phyloP scores from a whole-genome alignment of 2,797 vertebrate genomes.

The Peromyscus melanophrys region DNA sequence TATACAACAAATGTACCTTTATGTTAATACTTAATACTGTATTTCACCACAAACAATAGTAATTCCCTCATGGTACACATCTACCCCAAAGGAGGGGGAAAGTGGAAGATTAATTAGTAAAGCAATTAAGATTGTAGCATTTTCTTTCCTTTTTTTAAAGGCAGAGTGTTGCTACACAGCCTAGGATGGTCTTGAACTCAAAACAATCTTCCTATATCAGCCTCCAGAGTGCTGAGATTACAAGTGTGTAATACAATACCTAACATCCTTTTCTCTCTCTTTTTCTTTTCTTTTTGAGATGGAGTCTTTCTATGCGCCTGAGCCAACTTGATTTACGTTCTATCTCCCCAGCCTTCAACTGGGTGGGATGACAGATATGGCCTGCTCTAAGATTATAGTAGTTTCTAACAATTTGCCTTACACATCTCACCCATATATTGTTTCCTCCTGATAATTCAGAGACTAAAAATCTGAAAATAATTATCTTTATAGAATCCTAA shows the following conservation, averaged over 20 bases:
- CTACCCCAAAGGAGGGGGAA: neutral
- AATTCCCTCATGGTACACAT: neutral
- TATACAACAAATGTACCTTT: slow-evolving; percentile 86
- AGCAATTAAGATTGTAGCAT: neutral
- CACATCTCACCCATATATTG: neutral
- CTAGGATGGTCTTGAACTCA: neutral
- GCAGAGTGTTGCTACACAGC: neutral
- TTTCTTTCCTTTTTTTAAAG: neutral
- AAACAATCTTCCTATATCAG: neutral
- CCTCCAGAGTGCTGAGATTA: neutral
- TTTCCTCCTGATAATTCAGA: slow-evolving; percentile 42
- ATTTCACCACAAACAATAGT: slow-evolving; percentile 51
- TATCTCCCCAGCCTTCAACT: neutral
- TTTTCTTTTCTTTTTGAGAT: neutral
- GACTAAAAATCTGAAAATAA: slow-evolving; percentile 29
- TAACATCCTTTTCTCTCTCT: neutral
- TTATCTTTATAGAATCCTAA: slow-evolving; percentile 45
- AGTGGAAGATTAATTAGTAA: slow-evolving; percentile 2
- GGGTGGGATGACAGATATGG: neutral
- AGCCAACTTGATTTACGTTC: neutral
- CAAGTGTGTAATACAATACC: neutral
- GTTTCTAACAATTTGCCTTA: slow-evolving; percentile 9
- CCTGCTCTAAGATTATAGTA: neutral
- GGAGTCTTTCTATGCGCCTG: neutral
- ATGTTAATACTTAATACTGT: slow-evolving; percentile 35